A percentile compares a stretch with the other conserved stretches of the same genome.
These are phyloP conservation scores for Deladenus siricidicola DNA, from an alignment of 2,888 invertebrate species.

Conservation along the genomic window DNA sequence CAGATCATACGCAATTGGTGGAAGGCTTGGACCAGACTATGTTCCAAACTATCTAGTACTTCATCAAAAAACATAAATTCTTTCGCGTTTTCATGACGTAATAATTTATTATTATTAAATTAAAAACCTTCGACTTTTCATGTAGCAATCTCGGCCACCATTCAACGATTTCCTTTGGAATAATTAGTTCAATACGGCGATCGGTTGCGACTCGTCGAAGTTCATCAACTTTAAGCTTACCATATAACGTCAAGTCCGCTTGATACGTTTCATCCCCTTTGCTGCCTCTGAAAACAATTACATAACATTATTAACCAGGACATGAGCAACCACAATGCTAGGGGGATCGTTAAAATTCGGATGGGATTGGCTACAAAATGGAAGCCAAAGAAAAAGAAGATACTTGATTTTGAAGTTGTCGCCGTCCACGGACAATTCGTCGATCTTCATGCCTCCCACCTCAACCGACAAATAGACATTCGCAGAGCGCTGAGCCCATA, in stretches of 20 bases:
- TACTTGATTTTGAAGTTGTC: constrained; percentile 42
- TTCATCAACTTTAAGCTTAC: constrained; percentile 64
- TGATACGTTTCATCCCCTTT: constrained; percentile 66
- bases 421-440: constrained; percentile 36
- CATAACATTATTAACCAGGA: too few species aligned
- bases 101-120: constrained; percentile 9
- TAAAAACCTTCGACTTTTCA: constrained; percentile 56
- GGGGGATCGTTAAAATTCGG: too few species aligned
- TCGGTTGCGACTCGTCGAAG: constrained; percentile 30
- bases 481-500: constrained; percentile 84
- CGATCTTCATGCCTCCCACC: constrained; percentile 64
- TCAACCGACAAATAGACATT: constrained; percentile 78
- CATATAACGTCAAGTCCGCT: constrained; percentile 74
- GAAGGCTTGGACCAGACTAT: too few species aligned
- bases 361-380: too few species aligned
- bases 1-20: too few species aligned
- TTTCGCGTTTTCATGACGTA: too few species aligned
- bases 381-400: constrained; percentile 8
- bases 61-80: too few species aligned
- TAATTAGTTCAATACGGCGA: constrained; percentile 54
- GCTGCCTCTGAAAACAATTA: constrained; percentile 60
- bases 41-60: too few species aligned
- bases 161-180: constrained; percentile 55
- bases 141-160: constrained; percentile 57
- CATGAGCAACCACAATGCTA: too few species aligned